phyloP scores from a whole-genome alignment of 2,113 vertebrate species.

The human (Homo sapiens) region GRCh38 chr3:127476001-127476500 shows the following conservation, averaged over 20 bases:
- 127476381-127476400: background rate
- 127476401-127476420: background rate
- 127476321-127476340: background rate
- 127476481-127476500: background rate
- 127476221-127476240: background rate
- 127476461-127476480: rapidly evolving
- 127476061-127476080: background rate
- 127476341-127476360: background rate
- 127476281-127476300: background rate
- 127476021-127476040: background rate
- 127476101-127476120: rapidly evolving
- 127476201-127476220: rapidly evolving
- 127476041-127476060: background rate
- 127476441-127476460: rapidly evolving
- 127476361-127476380: background rate
- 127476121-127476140: background rate
- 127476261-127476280: background rate
- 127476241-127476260: background rate
- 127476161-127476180: background rate
- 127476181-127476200: background rate
- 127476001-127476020: background rate
- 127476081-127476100: background rate
- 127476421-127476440: background rate
- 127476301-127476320: background rate
- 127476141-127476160: background rate